Evolutionary conservation across 2,797 vertebrate genomes (phyloP).

Genomic region (Myripristis murdjan): DNA sequence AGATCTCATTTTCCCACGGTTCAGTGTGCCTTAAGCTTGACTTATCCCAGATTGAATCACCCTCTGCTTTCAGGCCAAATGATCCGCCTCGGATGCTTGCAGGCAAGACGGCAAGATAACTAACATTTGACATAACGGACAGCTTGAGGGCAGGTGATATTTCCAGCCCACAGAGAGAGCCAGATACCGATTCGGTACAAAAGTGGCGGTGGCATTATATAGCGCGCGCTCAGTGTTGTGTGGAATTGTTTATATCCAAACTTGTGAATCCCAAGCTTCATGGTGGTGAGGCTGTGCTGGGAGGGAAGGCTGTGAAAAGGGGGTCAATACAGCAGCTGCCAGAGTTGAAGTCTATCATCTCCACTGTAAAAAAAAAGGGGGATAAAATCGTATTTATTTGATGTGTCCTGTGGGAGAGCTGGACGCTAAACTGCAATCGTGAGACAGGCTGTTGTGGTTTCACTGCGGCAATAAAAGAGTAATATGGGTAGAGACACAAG

Average conservation of each 20-base stretch:
- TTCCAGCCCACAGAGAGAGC: conserved; percentile 32
- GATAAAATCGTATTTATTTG: conserved; percentile 54
- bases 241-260: conserved; percentile 44
- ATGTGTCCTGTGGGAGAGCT: conserved; percentile 39
- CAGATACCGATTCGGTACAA: conserved; percentile 14
- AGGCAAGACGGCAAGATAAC: conserved; percentile 47
- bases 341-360: conserved; percentile 59
- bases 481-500: conserved; percentile 44
- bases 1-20: not conserved
- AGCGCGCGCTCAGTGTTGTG: conserved; percentile 41
- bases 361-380: conserved; percentile 28
- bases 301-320: conserved; percentile 31
- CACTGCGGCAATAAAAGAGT: conserved; percentile 37
- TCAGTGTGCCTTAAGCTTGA: conserved; percentile 23
- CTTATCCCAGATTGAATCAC: conserved; percentile 38
- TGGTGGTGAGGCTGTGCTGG: conserved; percentile 7
- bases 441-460: conserved; percentile 34
- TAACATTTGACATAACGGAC: conserved; percentile 47
- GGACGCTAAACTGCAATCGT: conserved; percentile 40
- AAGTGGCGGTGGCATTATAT: conserved; percentile 22
- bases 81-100: conserved; percentile 28
- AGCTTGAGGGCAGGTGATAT: conserved; percentile 43
- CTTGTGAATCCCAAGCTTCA: conserved; percentile 1
- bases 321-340: conserved; percentile 61
- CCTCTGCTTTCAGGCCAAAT: conserved; percentile 43